These are phyloP conservation scores for Sebastes dallii DNA, from an alignment of 2,797 vertebrate genomes.

Conservation along the genomic window DNA sequence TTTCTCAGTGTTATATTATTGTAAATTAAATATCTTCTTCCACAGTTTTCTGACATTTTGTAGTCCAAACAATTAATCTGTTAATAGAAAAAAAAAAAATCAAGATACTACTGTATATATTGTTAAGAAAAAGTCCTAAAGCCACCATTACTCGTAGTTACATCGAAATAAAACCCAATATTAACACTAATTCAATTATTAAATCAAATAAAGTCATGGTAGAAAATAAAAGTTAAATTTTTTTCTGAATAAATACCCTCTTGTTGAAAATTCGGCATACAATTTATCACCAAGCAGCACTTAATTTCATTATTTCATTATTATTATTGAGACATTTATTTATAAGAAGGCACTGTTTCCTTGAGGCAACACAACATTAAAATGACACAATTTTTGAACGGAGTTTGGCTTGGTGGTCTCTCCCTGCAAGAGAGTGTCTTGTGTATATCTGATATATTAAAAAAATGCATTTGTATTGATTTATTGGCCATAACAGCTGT, in stretches of 20 bases:
- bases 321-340: too few relatives aligned
- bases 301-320: neutral
- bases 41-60: neutral
- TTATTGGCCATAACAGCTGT: too few relatives aligned
- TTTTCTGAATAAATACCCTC: accelerated
- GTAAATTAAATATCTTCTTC: neutral
- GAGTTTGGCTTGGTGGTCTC: neutral
- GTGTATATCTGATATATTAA: too few relatives aligned
- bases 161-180: neutral
- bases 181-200: neutral
- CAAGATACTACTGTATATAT: neutral
- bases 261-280: neutral
- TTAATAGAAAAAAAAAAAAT: neutral
- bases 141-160: neutral
- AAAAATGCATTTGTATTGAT: too few relatives aligned
- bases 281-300: neutral
- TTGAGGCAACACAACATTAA: neutral
- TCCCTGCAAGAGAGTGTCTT: neutral
- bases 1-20: neutral
- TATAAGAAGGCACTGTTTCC: neutral
- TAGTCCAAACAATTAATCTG: neutral
- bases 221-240: neutral
- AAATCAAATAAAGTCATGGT: too few relatives aligned
- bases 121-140: neutral
- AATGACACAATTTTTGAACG: neutral